Percentiles rank a stretch among this genome's conserved stretches.
Evolutionary conservation across 1,140 invertebrate species (phyloP).

Genomic region (Ganaspis sp.): DNA sequence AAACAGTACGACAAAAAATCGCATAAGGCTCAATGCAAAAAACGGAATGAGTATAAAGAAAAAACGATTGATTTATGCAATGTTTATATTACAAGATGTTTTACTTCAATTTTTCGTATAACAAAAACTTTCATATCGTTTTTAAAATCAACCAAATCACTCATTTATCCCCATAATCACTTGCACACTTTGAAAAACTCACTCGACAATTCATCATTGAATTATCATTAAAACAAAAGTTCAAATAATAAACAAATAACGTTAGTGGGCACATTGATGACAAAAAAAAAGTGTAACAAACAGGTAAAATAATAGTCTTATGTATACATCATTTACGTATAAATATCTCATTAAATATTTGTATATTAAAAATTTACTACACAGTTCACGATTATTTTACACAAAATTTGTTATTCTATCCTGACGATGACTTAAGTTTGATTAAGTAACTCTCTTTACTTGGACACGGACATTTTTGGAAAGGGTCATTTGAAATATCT

Average conservation of each 20-base stretch:
- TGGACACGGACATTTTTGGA: constrained; percentile 50
- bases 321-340: constrained; percentile 66
- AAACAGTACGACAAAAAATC: no score
- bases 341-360: constrained; percentile 65
- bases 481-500: constrained; percentile 38
- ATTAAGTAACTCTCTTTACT: constrained; percentile 64
- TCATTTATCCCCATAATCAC: constrained; percentile 16
- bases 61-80: constrained; percentile 59
- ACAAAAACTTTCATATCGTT: background rate
- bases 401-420: constrained; percentile 68
- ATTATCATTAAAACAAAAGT: constrained; percentile 37
- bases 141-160: constrained; percentile 19
- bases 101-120: constrained; percentile 43
- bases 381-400: constrained; percentile 72
- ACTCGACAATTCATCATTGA: background rate
- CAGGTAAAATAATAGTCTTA: constrained; percentile 59
- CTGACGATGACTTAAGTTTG: constrained; percentile 64
- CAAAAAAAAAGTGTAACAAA: constrained; percentile 61
- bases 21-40: constrained; percentile 48
- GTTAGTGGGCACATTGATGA: constrained; percentile 62
- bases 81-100: constrained; percentile 61
- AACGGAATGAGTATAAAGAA: constrained; percentile 51
- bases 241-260: constrained; percentile 39
- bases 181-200: constrained; percentile 30
- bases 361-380: constrained; percentile 72